Evolutionary conservation across 2,113 vertebrate genomes (phyloP), one percentile per base, ranked within the genome.

Genomic region (Nothobranchius kuhntae): DNA sequence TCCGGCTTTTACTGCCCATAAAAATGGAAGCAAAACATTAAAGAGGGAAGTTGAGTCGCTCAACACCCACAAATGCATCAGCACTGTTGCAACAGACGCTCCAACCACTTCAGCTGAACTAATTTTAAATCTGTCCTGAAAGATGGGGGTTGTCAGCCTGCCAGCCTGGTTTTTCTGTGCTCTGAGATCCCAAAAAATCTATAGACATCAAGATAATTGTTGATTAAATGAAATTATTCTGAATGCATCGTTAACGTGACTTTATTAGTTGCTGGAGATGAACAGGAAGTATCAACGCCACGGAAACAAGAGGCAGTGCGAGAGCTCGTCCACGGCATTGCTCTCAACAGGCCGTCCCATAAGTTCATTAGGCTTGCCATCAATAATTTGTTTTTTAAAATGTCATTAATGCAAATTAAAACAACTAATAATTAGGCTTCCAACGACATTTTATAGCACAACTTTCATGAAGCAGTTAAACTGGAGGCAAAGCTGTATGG

Each of bases 41-140:
- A 12, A 65, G 24, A 56, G 61, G 59, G 52, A 60, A 61, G 70
- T 17, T 40, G 53, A 80, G 53, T 36, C 54, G 57, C 45, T 68
- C 17, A 6, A 58, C 1, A 36, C 42, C 24, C 9, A 14, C n/a
- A 1, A 24, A 68, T 1, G 13, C 59, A 24, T 59, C 53, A 45
- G 53, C 35, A 21, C 44, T 17, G 48, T 50, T 68, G 51, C 55
- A 7, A 50, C 21, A 58, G 52, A 50, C 21, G 35, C 53, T 38
- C 35, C 1, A 3, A 40, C 36, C 26, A 15, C 1, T 10, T 52
- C 68, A 53, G 51, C 65, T 57, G 10, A 67, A 4, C 40, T 17
- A 12, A 6, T 50, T 68, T 42, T 47, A 55, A 36, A 66, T 26
- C 53, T 0, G 1, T 7, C 61, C 40, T 44, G 45, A 14, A 0